Base-by-base conservation (phyloP, 2,888 invertebrate genomes). In the Thereva unica region DNA sequence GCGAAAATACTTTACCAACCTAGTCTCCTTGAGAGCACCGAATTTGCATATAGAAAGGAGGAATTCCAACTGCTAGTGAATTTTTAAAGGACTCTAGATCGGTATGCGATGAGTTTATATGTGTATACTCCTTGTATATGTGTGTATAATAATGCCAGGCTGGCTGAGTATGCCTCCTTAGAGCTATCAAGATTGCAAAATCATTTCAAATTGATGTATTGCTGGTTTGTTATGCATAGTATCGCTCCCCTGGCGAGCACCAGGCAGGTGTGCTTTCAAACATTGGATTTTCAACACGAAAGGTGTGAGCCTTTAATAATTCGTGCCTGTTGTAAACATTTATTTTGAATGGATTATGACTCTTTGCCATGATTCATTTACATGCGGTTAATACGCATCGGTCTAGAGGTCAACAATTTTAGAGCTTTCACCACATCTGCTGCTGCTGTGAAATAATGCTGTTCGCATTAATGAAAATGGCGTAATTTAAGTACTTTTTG, bases 1-100 rank as follows among this genome's bases (percentile, higher is more conserved):
- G n/a, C 50, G 61, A 61, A 40, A 61, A 50, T 41, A 61, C 40
- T 8, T 49, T 61, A 49, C 40, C 55, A 34, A 50, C 49, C 47
- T 9, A 23, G 23, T 23, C 23, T 23, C 23, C 23, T 23, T 23
- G 23, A 23, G 23, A 23, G 23, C 23, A 23, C 23, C 23, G 23
- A 23, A 23, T 23, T 23, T 23, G 23, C 23, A 23, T 23, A 23
- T 56, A 34, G 23, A 23, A 50, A 40, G 23, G 10, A 41, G 9
- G 61, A 41, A 41, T 23, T 61, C 55, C 5, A 9, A 9, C 35
- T 12, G 23, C 50, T 40, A 10, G 41, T 50, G 61, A 61, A 50
- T 50, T 61, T 61, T 50, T 61, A 50, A 61, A 61, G 50, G 45
- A 61, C 38, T 50, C 41, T 38, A 61, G 50, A 34, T 61, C 49